Evolutionary conservation across 2,888 invertebrate genomes (phyloP), one percentile per base, ranked within the genome.

Genomic region (Lypha dubia): DNA sequence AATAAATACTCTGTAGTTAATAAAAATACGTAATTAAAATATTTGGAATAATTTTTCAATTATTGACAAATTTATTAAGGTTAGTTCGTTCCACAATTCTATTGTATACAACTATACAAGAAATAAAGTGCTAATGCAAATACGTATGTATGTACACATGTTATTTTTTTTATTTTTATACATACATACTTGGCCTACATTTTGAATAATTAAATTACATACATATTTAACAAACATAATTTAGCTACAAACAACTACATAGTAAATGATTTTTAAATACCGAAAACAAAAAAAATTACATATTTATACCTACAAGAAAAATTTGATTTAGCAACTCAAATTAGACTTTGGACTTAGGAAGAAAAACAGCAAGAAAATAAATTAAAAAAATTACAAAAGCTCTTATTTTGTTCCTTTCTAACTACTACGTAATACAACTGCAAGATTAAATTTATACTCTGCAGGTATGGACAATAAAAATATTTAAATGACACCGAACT

Each of bases 291-390:
- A 17, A 35, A 41, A 44, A 5, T 32, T 76, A 38, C 71, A 56
- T 35, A n/a, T n/a, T n/a, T n/a, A n/a, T n/a, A n/a, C n/a, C n/a
- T n/a, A n/a, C n/a, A n/a, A n/a, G n/a, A n/a, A n/a, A n/a, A n/a
- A n/a, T n/a, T n/a, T n/a, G n/a, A n/a, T n/a, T n/a, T n/a, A n/a
- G n/a, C n/a, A 65, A 65, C 46, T 71, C 38, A 67, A 60, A 62
- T 60, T 80, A 62, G 84, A 84, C 84, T 84, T 84, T 84, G 84
- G 56, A 84, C 84, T 73, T 63, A 24, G 28, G 22, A 17, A 67
- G 46, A 41, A 65, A 49, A 1, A 62, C 20, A 67, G 38, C 17
- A 56, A 41, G 3, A 51, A 68, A 15, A 41, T 1, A 41, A 44
- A 17, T 7, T 51, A 49, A 65, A 53, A 73, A 49, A 22, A 46